Evolutionary conservation across 2,888 invertebrate genomes (phyloP), one percentile per base, ranked within the genome.

Genomic region (Stenchaetothrips biformis): DNA sequence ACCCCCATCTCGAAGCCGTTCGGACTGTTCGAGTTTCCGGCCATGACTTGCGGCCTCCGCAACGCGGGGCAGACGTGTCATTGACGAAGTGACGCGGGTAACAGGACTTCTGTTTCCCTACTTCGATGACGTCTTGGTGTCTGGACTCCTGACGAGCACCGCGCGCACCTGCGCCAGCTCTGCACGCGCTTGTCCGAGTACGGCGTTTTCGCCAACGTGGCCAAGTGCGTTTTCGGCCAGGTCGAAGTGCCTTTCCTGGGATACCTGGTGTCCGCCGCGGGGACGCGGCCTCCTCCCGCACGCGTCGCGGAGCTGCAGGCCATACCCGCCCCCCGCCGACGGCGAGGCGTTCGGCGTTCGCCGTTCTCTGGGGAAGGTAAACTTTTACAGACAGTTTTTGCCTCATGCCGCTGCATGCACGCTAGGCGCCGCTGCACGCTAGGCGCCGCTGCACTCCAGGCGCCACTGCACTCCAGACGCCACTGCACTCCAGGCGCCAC

Each of bases 21-120:
- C 80, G 86, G 86, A 7, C 81, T 86, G 7, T 87, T 84, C 79
- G 86, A 87, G 80, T 86, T 85, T 80, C 80, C 83, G 0, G 80
- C 79, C 2, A 86, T 86, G 85, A 79, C 83, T 48, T 87, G 86
- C 48, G 87, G 87, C 0, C 83, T 87, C 0, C 78, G 86, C 0
- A 87, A 88, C 81, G 86, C 87, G 0, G 85, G 85, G 1, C 86
- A 87, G 81, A 86, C 86, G 0, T 87, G 86, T 86, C 67, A 85
- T 87, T 13, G 85, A 87, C 78, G 83, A 84, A n/a, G 82, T 85
- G 8, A 79, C 84, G 0, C 81, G 83, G 2, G 85, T n/a, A 81
- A 7, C 79, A 85, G 4, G 84, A 83, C 48, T 84, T 84, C 80
- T 80, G 82, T 11, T 84, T 82, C 80, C 78, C 81, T 86, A 84